Evolutionary conservation across 2,888 invertebrate species (phyloP).

Genomic region (Epinotia demarniana): DNA sequence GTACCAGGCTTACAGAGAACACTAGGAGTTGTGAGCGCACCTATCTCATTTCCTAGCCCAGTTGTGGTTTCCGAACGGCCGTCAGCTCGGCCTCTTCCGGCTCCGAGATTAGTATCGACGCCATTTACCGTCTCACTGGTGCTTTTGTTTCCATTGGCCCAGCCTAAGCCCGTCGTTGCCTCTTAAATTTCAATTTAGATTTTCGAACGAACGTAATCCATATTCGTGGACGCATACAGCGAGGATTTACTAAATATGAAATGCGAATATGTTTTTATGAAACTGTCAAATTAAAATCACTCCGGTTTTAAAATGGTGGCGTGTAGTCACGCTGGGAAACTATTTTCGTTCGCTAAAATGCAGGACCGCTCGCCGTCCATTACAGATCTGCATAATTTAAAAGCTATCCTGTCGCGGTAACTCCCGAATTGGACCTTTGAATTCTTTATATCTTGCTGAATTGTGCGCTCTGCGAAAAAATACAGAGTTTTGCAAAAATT

Average conservation of each 20-base stretch:
- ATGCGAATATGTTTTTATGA: slow-evolving; percentile 46
- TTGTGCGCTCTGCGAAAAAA: slow-evolving; percentile 64
- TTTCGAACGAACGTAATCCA: slow-evolving; percentile 46
- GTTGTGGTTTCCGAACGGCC: slow-evolving; percentile 81
- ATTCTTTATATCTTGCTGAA: slow-evolving; percentile 73
- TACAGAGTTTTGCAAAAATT: slow-evolving; percentile 63
- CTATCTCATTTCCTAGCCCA: slow-evolving; percentile 85
- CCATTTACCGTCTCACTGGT: slow-evolving; percentile 76
- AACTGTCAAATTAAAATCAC: slow-evolving; percentile 44
- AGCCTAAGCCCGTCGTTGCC: slow-evolving; percentile 38
- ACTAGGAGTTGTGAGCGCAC: slow-evolving; percentile 71
- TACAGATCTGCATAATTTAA: slow-evolving; percentile 81
- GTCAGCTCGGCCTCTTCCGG: slow-evolving; percentile 79
- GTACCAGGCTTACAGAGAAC: slow-evolving; percentile 61
- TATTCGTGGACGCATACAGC: slow-evolving; percentile 38
- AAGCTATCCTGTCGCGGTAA: slow-evolving; percentile 69
- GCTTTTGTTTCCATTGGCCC: slow-evolving; percentile 72
- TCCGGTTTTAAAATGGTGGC: slow-evolving; percentile 45
- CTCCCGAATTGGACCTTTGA: slow-evolving; percentile 69
- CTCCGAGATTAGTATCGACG: slow-evolving; percentile 82
- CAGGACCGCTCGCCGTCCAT: slow-evolving; percentile 69
- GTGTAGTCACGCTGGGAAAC: slow-evolving; percentile 59
- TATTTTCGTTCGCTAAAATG: slow-evolving; percentile 66
- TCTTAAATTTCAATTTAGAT: slow-evolving; percentile 49
- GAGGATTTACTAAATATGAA: slow-evolving; percentile 43